Percentiles rank a stretch among this genome's conserved stretches.
phyloP scores from a whole-genome alignment of 23 tunicate species.

The Clavelina lepadiformis region DNA sequence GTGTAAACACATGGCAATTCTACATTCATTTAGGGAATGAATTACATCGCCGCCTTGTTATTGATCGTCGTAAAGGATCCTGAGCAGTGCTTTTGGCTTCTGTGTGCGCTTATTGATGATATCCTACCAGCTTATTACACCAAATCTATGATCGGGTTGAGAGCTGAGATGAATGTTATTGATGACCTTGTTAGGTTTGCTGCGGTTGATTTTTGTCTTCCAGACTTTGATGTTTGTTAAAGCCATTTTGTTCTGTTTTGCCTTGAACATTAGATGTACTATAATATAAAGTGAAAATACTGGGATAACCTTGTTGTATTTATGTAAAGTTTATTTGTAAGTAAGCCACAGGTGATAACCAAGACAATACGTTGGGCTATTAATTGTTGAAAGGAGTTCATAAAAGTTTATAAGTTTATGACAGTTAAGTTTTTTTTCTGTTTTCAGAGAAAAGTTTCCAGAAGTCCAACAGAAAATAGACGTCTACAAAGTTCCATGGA shows the following conservation, averaged over 20 bases:
- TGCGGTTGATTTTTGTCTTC: background rate
- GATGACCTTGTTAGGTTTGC: slow-evolving; percentile 47
- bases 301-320: no score
- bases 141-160: slow-evolving; percentile 36
- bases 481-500: slow-evolving; percentile 31
- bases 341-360: no score
- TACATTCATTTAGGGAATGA: no score
- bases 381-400: no score
- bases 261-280: no score
- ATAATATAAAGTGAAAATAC: no score
- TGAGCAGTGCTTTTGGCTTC: slow-evolving; percentile 76
- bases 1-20: no score
- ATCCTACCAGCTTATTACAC: slow-evolving; percentile 46
- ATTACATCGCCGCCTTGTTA: slow-evolving; percentile 71
- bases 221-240: background rate
- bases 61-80: slow-evolving; percentile 62
- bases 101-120: slow-evolving; percentile 53
- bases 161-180: slow-evolving; percentile 59
- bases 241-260: no score
- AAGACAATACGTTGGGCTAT: no score
- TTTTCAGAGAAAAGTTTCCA: slow-evolving; percentile 44
- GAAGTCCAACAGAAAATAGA: slow-evolving; percentile 21
- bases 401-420: no score
- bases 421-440: no score
- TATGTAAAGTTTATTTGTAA: no score